A percentile compares a stretch with the other conserved stretches of the same genome.
These are phyloP conservation scores for Stegana nigrithorax DNA, from an alignment of 2,888 invertebrate genomes.

Conservation along the genomic window DNA sequence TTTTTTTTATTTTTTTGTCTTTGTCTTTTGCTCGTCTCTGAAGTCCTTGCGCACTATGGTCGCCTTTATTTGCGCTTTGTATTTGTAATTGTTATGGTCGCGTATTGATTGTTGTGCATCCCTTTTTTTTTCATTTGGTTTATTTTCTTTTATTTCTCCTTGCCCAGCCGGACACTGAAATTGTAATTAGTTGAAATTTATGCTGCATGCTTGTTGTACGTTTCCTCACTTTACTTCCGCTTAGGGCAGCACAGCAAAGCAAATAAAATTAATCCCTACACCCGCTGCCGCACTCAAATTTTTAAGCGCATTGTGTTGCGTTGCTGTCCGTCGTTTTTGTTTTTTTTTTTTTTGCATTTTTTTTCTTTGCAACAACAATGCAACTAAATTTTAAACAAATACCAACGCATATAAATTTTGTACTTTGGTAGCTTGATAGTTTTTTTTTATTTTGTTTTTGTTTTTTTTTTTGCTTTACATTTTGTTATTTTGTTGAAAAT, in stretches of 20 bases:
- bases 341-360: constrained; percentile 8
- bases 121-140: neutral
- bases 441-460: constrained; percentile 35
- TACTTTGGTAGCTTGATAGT: too few species aligned
- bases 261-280: too few species aligned
- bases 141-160: neutral
- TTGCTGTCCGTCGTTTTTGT: neutral
- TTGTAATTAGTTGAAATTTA: constrained; percentile 59
- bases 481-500: constrained; percentile 29
- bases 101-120: constrained; percentile 39
- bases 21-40: too few species aligned
- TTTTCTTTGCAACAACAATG: too few species aligned
- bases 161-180: constrained; percentile 54
- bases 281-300: too few species aligned
- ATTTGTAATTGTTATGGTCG: constrained; percentile 54
- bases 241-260: constrained; percentile 23
- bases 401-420: constrained; percentile 17
- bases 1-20: too few species aligned
- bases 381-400: neutral
- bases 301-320: constrained; percentile 8
- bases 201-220: constrained; percentile 37
- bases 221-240: constrained; percentile 38
- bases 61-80: constrained; percentile 29
- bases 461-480: constrained; percentile 23
- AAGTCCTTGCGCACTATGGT: too few species aligned